Percentiles rank a stretch among this genome's conserved stretches.
Conservation (phyloP, 2,113 vertebrate genomes). For the Sphyrna mokarran region DNA sequence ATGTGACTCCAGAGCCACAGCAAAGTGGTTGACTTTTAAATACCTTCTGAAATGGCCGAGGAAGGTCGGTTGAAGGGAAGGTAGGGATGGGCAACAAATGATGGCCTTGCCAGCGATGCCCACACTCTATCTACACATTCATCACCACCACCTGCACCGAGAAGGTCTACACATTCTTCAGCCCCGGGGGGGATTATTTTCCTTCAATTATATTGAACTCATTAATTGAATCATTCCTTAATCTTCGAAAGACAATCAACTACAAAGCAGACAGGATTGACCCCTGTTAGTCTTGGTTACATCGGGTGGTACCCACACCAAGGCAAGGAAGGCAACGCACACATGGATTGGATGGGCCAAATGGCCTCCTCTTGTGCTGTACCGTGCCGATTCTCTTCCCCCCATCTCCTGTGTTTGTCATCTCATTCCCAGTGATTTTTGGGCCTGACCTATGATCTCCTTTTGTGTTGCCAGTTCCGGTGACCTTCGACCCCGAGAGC, state of each 20-base stretch:
- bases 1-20: too few relatives aligned
- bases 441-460: neutral
- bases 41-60: too few relatives aligned
- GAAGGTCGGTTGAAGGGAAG: too few relatives aligned
- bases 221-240: neutral
- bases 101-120: too few relatives aligned
- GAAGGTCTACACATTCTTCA: too few relatives aligned
- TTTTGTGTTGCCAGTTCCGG: neutral
- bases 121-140: too few relatives aligned
- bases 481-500: neutral
- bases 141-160: too few relatives aligned
- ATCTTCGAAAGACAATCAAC: neutral
- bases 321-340: neutral
- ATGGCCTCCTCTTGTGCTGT: neutral
- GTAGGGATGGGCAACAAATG: too few relatives aligned
- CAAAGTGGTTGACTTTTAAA: too few relatives aligned
- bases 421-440: neutral
- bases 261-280: neutral
- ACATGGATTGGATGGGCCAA: neutral
- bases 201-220: neutral
- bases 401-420: neutral
- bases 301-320: neutral
- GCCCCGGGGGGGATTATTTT: too few relatives aligned
- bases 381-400: neutral
- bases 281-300: neutral